Conservation (phyloP, 2,797 vertebrate species). For the Sebastes ruberrimus region DNA sequence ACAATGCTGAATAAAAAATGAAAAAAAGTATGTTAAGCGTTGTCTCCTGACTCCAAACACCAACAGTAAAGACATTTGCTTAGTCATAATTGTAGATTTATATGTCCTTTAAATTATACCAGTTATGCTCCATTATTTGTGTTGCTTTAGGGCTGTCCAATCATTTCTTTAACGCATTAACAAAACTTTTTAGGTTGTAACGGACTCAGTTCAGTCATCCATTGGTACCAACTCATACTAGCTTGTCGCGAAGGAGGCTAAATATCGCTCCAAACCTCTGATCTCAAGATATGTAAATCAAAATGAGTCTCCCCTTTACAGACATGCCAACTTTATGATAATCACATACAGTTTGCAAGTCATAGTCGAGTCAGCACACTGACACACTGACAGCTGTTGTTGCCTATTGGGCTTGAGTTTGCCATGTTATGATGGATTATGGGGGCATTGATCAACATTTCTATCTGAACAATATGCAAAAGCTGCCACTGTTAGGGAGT, state of each 20-base stretch:
- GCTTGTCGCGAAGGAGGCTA: too few species aligned
- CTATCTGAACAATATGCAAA: not conserved
- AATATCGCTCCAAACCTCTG: too few species aligned
- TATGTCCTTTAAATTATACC: not conserved
- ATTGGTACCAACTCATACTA: too few species aligned
- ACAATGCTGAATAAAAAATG: not conserved
- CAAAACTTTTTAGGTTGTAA: too few species aligned
- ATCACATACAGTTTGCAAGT: not conserved
- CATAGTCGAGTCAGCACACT: too few species aligned
- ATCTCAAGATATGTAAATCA: too few species aligned
- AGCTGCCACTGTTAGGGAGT: not conserved
- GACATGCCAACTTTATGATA: not conserved
- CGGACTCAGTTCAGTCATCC: too few species aligned
- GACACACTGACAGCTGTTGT: too few species aligned
- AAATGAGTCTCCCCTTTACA: not conserved
- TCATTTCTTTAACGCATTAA: too few species aligned
- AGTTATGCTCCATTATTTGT: not conserved
- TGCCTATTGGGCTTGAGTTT: not conserved
- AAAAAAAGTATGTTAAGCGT: not conserved
- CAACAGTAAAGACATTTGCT: not conserved
- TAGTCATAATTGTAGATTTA: not conserved
- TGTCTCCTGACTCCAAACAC: not conserved
- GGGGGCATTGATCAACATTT: not conserved
- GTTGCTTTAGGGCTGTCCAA: not conserved
- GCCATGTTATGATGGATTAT: not conserved